These are phyloP conservation scores for Cirrhinus mrigala DNA, from an alignment of 2,797 vertebrate genomes.

Conservation along the genomic window DNA sequence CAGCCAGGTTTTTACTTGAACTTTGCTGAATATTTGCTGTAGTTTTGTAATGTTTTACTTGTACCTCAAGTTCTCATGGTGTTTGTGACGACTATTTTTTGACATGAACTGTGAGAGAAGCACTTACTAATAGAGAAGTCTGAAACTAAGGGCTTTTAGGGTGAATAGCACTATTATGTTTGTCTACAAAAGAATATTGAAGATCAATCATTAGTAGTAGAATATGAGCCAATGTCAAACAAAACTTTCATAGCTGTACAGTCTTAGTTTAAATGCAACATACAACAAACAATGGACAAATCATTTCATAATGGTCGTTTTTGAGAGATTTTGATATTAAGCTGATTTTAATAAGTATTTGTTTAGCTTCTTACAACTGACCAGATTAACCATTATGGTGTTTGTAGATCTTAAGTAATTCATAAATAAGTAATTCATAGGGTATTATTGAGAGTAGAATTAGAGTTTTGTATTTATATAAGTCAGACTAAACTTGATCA, in stretches of 20 bases:
- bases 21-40: conserved; percentile 66
- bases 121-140: conserved; percentile 60
- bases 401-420: conserved; percentile 23
- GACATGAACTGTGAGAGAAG: conserved; percentile 48
- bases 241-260: conserved; percentile 39
- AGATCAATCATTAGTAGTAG: background rate
- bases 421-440: background rate
- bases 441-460: conserved; percentile 6
- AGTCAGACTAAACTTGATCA: conserved; percentile 24
- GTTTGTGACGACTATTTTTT: background rate
- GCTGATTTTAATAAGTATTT: conserved; percentile 16
- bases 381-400: conserved; percentile 2
- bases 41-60: conserved; percentile 67
- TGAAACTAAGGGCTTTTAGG: conserved; percentile 19
- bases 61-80: conserved; percentile 72
- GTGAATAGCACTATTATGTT: background rate
- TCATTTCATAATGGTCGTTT: background rate
- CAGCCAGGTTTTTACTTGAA: conserved; percentile 79
- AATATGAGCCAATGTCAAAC: conserved; percentile 20
- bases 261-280: conserved; percentile 51
- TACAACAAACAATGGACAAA: background rate
- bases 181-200: background rate
- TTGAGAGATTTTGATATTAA: conserved; percentile 30
- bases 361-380: conserved; percentile 33
- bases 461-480: conserved; percentile 21